Evolutionary conservation across 2,797 vertebrate species (phyloP).

Genomic region (Pangasius mekongensis): DNA sequence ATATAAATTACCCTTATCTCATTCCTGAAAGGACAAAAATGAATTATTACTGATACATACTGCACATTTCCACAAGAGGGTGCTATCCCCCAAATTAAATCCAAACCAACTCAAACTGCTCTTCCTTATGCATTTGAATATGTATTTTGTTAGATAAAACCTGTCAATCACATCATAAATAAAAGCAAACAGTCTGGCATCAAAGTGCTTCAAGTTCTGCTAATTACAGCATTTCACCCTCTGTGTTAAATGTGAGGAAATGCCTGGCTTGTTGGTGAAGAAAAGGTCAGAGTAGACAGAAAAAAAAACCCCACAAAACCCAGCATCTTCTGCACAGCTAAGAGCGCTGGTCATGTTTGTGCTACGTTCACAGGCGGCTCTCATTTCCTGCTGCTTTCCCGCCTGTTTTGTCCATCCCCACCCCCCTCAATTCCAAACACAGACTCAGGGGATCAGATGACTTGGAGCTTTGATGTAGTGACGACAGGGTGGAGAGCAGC

Average conservation of each 20-base stretch:
- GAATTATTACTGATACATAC: not conserved
- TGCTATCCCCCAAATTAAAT: conserved; percentile 2
- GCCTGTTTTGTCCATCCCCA: conserved; percentile 45
- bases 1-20: not conserved
- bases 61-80: conserved; percentile 65
- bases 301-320: not conserved
- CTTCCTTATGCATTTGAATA: conserved; percentile 9
- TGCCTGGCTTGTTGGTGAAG: not conserved
- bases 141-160: conserved; percentile 12
- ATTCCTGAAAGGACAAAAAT: not conserved
- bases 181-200: not conserved
- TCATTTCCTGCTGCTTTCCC: conserved; percentile 70
- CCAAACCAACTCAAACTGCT: not conserved
- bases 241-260: conserved; percentile 33
- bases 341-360: conserved; percentile 59
- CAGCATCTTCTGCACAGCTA: conserved; percentile 45
- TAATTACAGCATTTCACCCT: conserved; percentile 20
- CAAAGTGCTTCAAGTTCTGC: not conserved
- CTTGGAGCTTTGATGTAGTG: conserved; percentile 40
- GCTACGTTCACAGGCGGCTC: conserved; percentile 66
- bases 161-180: not conserved
- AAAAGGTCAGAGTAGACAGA: conserved; percentile 32
- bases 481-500: conserved; percentile 36
- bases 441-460: conserved; percentile 28
- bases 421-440: conserved; percentile 38